These are phyloP conservation scores for Lamellibrachia luymesi DNA, from an alignment of 1,140 invertebrate genomes.

Conservation along the genomic window DNA sequence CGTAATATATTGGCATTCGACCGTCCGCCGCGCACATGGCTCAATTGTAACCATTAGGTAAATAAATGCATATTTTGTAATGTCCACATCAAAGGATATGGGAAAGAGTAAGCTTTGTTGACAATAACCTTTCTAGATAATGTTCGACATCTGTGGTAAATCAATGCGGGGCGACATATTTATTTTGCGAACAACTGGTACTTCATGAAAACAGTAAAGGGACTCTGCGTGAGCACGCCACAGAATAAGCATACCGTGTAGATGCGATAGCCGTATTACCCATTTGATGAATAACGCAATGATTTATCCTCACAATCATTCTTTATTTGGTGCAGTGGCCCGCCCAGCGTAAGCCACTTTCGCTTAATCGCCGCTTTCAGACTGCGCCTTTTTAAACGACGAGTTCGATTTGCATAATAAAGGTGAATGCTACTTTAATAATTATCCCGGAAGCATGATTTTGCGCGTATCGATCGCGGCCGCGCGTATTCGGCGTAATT, in stretches of 20 bases:
- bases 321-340: background rate
- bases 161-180: background rate
- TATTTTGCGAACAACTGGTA: background rate
- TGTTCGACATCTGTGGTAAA: slow-evolving; percentile 4
- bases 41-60: background rate
- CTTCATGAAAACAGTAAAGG: background rate
- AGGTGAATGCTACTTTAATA: slow-evolving; percentile 1
- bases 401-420: background rate
- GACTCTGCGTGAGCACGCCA: slow-evolving; percentile 1
- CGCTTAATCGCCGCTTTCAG: slow-evolving; percentile 3
- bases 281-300: background rate
- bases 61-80: slow-evolving; percentile 18
- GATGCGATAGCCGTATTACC: slow-evolving; percentile 9
- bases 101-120: slow-evolving; percentile 10
- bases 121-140: background rate
- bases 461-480: background rate
- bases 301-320: background rate
- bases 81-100: background rate
- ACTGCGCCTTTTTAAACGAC: background rate
- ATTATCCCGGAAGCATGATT: slow-evolving; percentile 4
- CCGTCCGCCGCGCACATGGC: background rate
- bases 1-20: background rate
- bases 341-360: background rate
- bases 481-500: background rate
- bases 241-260: slow-evolving; percentile 16